These are phyloP conservation scores for Brenthis ino DNA, from an alignment of 2,888 invertebrate species.

Conservation along the genomic window DNA sequence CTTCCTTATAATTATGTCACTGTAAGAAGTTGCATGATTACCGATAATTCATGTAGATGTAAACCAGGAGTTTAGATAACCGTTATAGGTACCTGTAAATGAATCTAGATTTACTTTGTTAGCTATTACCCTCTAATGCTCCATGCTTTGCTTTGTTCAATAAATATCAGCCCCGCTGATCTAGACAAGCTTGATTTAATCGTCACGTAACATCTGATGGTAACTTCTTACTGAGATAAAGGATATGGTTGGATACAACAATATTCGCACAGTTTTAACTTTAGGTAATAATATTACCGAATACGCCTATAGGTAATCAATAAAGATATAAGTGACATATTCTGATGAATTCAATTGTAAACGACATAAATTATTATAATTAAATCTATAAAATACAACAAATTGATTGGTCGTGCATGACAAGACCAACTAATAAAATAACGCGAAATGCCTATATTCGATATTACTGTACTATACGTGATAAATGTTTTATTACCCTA, in stretches of 20 bases:
- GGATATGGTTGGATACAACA: not conserved
- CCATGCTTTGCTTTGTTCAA: conserved; percentile 68
- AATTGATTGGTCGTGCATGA: conserved; percentile 16
- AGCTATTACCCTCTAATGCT: conserved; percentile 57
- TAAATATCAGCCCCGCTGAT: conserved; percentile 61
- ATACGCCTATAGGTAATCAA: not conserved
- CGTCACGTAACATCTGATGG: conserved; percentile 59
- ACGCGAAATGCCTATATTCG: conserved; percentile 10
- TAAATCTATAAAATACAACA: conserved; percentile 10
- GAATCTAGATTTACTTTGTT: conserved; percentile 44
- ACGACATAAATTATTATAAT: conserved; percentile 19
- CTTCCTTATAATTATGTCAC: conserved; percentile 7
- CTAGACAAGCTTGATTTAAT: conserved; percentile 67
- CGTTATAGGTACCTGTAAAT: conserved; percentile 39
- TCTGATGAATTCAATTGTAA: conserved; percentile 5
- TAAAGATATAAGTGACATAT: conserved; percentile 6
- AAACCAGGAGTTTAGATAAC: conserved; percentile 29
- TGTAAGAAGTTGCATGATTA: conserved; percentile 17
- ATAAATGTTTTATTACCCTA: conserved; percentile 16
- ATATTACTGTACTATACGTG: conserved; percentile 10
- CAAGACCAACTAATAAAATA: conserved; percentile 15
- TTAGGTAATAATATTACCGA: not conserved
- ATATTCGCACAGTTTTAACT: not conserved
- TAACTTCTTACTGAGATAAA: conserved; percentile 5
- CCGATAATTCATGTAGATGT: conserved; percentile 15